These are phyloP conservation scores for Misgurnus mizolepis DNA, from an alignment of 2,113 vertebrate species.

Conservation along the genomic window DNA sequence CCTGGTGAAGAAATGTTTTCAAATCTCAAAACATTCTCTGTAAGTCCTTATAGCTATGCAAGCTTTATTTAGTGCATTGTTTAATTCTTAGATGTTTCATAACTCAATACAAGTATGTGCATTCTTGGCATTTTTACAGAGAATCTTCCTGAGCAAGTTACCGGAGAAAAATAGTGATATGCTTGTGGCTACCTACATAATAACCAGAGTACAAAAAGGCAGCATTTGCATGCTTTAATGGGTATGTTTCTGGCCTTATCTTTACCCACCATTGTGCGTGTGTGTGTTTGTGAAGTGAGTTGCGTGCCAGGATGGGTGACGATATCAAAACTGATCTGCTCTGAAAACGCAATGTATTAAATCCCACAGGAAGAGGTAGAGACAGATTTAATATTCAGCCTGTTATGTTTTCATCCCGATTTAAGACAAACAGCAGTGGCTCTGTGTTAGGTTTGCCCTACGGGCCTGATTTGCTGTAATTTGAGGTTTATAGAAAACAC, in stretches of 20 bases:
- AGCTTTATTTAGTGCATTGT: background rate
- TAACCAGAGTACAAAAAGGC: background rate
- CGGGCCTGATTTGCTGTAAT: slow-evolving; percentile 29
- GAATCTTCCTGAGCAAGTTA: background rate
- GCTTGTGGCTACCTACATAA: too few species aligned
- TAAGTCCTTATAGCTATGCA: too few species aligned
- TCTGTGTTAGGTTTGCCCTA: slow-evolving; percentile 26
- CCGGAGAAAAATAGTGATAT: too few species aligned
- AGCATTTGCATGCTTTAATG: background rate
- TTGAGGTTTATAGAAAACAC: background rate
- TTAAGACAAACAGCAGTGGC: slow-evolving; percentile 31
- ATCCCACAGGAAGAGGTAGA: background rate
- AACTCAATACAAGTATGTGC: too few species aligned
- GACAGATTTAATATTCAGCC: slow-evolving; percentile 14
- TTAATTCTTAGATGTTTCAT: too few species aligned
- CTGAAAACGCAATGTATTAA: background rate
- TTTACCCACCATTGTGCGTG: background rate
- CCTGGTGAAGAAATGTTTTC: too few species aligned
- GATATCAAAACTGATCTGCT: slow-evolving; percentile 32
- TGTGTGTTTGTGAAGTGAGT: background rate
- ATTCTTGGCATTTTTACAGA: background rate
- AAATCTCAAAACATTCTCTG: too few species aligned
- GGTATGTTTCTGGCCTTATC: slow-evolving; percentile 9
- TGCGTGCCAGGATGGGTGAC: slow-evolving; percentile 20
- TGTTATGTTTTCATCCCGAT: slow-evolving; percentile 30